These are phyloP conservation scores for Coremacera marginata DNA, from an alignment of 2,888 invertebrate genomes.

Conservation along the genomic window DNA sequence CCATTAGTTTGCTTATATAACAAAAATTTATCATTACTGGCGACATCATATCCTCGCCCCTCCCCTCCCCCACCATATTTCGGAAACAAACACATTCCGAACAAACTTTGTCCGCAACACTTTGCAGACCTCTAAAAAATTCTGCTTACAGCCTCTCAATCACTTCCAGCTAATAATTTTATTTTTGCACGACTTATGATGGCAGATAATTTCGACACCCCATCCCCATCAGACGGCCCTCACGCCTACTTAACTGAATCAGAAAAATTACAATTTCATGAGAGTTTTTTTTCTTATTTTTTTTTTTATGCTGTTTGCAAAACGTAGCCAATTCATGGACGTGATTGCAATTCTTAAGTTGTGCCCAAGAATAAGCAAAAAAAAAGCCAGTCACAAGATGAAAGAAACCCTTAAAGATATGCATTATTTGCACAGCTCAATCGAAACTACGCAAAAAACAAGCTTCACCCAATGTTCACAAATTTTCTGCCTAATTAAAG, in stretches of 20 bases:
- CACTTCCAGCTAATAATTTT: constrained; percentile 1
- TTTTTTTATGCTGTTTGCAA: background rate
- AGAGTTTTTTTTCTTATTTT: background rate
- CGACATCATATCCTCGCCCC: no score
- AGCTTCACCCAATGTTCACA: background rate
- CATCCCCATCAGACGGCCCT: background rate
- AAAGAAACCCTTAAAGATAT: no score
- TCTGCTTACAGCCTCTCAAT: background rate
- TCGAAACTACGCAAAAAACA: background rate
- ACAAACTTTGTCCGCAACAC: background rate
- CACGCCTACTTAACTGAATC: background rate
- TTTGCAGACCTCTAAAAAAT: background rate
- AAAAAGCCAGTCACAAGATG: no score
- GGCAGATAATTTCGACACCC: constrained; percentile 14
- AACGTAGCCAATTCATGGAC: constrained; percentile 9
- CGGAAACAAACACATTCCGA: background rate
- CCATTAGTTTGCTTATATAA: background rate
- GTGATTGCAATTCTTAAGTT: constrained; percentile 14
- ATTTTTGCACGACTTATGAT: constrained; percentile 19
- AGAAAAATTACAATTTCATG: constrained; percentile 5
- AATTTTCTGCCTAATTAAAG: constrained; percentile 28
- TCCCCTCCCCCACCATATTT: no score
- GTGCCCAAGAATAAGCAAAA: background rate
- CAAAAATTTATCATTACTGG: background rate
- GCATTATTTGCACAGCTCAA: background rate